phyloP scores from a whole-genome alignment of 2,888 invertebrate genomes.

The Chaetogeoica ovagalla region DNA sequence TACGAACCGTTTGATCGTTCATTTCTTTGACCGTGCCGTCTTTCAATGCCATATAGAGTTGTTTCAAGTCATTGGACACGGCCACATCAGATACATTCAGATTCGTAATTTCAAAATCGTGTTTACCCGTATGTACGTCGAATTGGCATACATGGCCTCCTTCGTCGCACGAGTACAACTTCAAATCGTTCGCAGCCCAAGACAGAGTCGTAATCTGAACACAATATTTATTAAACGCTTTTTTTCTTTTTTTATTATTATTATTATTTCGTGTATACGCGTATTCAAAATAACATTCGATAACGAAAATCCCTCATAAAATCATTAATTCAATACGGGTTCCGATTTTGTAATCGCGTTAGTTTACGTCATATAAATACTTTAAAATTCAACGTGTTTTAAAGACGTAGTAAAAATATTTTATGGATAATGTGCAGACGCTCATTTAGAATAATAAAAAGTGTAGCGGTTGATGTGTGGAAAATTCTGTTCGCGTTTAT shows the following conservation, averaged over 20 bases:
- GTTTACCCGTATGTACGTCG: slow-evolving; percentile 63
- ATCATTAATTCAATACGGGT: no score
- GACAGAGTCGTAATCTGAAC: slow-evolving; percentile 65
- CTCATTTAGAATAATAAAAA: no score
- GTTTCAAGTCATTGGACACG: slow-evolving; percentile 2
- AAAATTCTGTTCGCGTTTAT: no score
- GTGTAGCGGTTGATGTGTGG: no score
- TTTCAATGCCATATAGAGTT: neutral
- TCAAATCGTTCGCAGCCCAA: slow-evolving; percentile 78
- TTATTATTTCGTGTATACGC: no score
- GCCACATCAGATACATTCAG: neutral
- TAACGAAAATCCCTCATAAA: no score
- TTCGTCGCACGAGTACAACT: slow-evolving; percentile 79
- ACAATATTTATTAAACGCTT: neutral
- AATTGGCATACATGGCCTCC: slow-evolving; percentile 92
- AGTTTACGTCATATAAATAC: no score
- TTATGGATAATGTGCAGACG: no score
- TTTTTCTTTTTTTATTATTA: neutral
- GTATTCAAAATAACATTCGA: no score
- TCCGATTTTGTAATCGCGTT: no score
- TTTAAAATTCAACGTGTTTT: no score
- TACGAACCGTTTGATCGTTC: neutral
- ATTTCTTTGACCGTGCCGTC: slow-evolving; percentile 21
- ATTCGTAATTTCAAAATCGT: neutral
- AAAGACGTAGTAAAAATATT: no score